These are phyloP conservation scores for Pyrochroa serraticornis DNA, from an alignment of 2,888 invertebrate species.

Conservation along the genomic window DNA sequence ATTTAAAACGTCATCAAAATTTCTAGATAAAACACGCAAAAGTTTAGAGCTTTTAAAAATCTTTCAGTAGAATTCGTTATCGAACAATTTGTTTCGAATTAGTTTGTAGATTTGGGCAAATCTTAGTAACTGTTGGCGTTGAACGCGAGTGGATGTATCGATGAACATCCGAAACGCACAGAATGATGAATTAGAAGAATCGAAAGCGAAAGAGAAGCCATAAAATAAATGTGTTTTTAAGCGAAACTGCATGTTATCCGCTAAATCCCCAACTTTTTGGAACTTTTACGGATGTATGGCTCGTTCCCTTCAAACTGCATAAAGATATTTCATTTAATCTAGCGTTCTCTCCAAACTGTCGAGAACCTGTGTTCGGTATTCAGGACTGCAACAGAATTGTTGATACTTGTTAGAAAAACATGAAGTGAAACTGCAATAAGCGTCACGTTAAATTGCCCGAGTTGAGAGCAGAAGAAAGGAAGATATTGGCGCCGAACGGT, in stretches of 20 bases:
- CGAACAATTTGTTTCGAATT: no score
- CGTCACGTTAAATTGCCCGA: not conserved
- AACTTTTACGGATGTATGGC: not conserved
- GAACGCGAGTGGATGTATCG: not conserved
- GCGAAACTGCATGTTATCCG: slow-evolving; percentile 7
- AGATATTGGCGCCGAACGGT: not conserved
- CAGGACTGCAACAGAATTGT: not conserved
- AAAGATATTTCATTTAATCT: slow-evolving; percentile 4
- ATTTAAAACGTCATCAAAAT: no score
- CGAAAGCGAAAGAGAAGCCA: not conserved
- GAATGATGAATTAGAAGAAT: slow-evolving; percentile 1
- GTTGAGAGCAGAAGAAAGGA: not conserved
- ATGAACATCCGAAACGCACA: not conserved
- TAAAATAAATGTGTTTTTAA: slow-evolving; percentile 3
- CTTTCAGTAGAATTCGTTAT: no score
- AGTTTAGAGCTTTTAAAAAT: no score
- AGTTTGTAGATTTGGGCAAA: no score
- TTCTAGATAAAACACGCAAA: no score
- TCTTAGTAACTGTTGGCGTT: no score
- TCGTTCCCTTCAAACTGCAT: not conserved
- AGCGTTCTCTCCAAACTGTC: not conserved
- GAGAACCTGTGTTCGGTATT: not conserved
- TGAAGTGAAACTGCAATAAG: not conserved
- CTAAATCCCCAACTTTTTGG: not conserved
- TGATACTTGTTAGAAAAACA: not conserved